phyloP scores from a whole-genome alignment of 30 jellyfish, hydroid and myxozoan species.

The Hydractinia symbiolongicarpus region DNA sequence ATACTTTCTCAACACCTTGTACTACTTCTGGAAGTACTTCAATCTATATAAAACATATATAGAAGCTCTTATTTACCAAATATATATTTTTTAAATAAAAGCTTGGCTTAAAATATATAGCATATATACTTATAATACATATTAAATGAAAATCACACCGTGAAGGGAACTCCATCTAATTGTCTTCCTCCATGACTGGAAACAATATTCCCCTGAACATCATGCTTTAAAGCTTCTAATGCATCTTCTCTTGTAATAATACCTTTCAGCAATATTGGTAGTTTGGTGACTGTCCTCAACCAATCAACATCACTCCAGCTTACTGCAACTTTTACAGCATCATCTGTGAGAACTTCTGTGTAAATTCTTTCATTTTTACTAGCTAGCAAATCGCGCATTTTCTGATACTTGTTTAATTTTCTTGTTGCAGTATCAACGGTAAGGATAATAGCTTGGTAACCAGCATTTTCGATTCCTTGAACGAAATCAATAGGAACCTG shows the following conservation, averaged over 20 bases:
- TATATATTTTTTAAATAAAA: neutral
- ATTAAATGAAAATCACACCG: slow-evolving; percentile 32
- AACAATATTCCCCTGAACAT: slow-evolving; percentile 78
- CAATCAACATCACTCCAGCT: slow-evolving; percentile 72
- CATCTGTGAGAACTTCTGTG: neutral
- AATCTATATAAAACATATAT: slow-evolving; percentile 34
- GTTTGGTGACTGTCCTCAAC: slow-evolving; percentile 46
- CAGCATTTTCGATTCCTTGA: slow-evolving; percentile 70
- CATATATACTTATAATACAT: slow-evolving; percentile 41
- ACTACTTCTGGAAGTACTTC: slow-evolving; percentile 71
- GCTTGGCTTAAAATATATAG: slow-evolving; percentile 17
- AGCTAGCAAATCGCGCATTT: slow-evolving; percentile 36
- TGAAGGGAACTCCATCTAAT: slow-evolving; percentile 80
- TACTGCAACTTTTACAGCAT: slow-evolving; percentile 9
- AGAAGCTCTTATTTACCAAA: neutral
- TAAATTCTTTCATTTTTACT: slow-evolving; percentile 11
- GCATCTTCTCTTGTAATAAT: slow-evolving; percentile 77
- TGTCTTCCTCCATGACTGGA: slow-evolving; percentile 96
- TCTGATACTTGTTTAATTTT: neutral
- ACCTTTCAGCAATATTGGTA: slow-evolving; percentile 69
- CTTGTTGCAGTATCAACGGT: slow-evolving; percentile 76
- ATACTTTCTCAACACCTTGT: slow-evolving; percentile 60
- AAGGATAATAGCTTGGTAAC: slow-evolving; percentile 77
- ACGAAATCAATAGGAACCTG: slow-evolving; percentile 42
- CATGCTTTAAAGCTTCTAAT: slow-evolving; percentile 52